Base-by-base conservation (phyloP, 2,888 invertebrate genomes). In the Phortica okadai region DNA sequence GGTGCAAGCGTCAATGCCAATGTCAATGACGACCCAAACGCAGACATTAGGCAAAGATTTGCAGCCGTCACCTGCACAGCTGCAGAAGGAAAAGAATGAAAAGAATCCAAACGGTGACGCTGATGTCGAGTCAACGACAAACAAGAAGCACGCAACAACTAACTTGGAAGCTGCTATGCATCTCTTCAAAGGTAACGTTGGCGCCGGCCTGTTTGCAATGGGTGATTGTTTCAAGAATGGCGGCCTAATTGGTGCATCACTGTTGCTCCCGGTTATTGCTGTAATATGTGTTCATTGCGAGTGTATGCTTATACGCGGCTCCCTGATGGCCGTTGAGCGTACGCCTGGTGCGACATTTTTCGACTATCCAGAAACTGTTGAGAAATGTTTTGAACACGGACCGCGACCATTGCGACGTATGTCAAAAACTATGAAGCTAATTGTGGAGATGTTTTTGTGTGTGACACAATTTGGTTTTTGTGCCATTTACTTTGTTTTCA, bases 381-480 rank as follows among this genome's bases (percentile, higher is more conserved):
- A 96, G 88, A 92, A 95, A 82, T 95, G 95, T 81, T 97, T 98
- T 88, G 94, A 93, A 77, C 93, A 94, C 73, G 97, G 97, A 0
- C 96, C 92, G 1, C 90, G 92, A 0, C 89, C 91, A 2, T 89
- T 95, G 8, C 93, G 94, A 44, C 93, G 92, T 69, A 92, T 94
- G 81, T 94, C 96, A 0, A 92, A 92, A 59, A 84, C 92, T n/a
- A 95, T 95, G 93, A 94, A 94, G 92, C 92, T 93, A 58, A 89
- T 95, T 70, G 96, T 98, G 79, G 97, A 98, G 91, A 90, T 94
- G 50, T 98, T 98, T 92, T 93, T 99, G 77, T 96, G 97, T 92
- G 93, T 98, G 77, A 99, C 98, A 14, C 99, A 99, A 92, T 94
- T 99, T 73, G 99, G 99, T 76, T 99, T 99, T 92, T 99, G 99